Evolutionary conservation across 1,140 invertebrate genomes (phyloP), one percentile per base, ranked within the genome.

Genomic region (Drosophila auraria): DNA sequence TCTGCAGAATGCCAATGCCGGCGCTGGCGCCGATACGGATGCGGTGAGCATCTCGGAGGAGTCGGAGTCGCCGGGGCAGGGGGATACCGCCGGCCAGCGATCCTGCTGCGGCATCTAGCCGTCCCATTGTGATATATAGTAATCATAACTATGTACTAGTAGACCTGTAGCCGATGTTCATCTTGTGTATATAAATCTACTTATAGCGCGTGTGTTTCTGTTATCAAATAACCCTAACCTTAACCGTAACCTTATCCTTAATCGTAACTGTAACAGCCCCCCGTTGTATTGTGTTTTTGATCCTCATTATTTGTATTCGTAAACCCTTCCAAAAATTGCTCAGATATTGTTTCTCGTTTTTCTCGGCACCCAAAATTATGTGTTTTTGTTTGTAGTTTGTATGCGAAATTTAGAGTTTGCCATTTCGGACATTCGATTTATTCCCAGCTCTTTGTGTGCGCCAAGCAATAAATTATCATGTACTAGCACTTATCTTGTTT

Each of bases 21-120:
- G 44, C 30, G 17, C 62, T 20, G 30, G 27, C 45, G 5, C 57
- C 45, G 64, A 68, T 61, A 44, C 63, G 4, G 49, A 65, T 47
- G 66, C 54, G 33, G 53, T 76, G 4, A 77, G 64, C 47, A 49
- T 74, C 5, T 76, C 68, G 17, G 82, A 90, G 14, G 68, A 69
- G 1, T 45, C 44, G 36, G 69, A 59, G 53, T 50, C 17, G 50
- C 93, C 40, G 93, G 64, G 95, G 93, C 70, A 95, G 93, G 70
- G 93, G 91, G 51, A 92, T 91, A 61, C 87, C 94, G 54, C 44
- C 9, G 75, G 58, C 27, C 59, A 54, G 15, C 78, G 92, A 53
- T 91, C 92, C 51, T 94, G 93, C 70, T 94, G 93, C 74, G 93
- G 93, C 65, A 87, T 89, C 45, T 87, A 89, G 84, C 76, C 83